Evolutionary conservation across 2,113 vertebrate genomes (phyloP), one percentile per base, ranked within the genome.

Genomic region (Vidua chalybeata): DNA sequence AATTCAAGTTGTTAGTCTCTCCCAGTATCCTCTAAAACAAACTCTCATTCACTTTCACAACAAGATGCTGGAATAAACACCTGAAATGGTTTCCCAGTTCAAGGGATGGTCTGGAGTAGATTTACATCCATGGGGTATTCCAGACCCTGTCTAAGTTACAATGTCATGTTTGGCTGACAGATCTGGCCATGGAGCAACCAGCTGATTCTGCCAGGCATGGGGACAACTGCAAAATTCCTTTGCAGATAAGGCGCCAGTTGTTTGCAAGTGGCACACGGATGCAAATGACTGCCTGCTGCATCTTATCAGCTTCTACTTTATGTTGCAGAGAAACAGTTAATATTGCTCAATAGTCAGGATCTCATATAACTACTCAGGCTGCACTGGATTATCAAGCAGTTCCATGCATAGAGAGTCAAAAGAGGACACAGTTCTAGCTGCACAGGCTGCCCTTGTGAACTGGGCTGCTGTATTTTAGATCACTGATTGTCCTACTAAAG

Each of bases 221-320:
- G 68, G 63, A 77, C 76, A 88, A 41, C 15, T 56, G 37, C 61
- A 66, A 62, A 66, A 86, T 66, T 81, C 20, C 41, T 92, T 68
- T 74, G 63, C 3, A 8, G 54, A 14, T 43, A 74, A 46, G 23
- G n/a, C 0, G 0, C 12, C 74, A 62, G 0, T 9, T 26, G 26
- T 30, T 45, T 87, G 66, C 71, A 89, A 89, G 61, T 37, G 67
- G 45, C 45, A 62, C 27, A n/a, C 8, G 51, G 64, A 52, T 87
- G 28, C 37, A 52, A 72, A 63, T 4, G 31, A 31, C 41, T 64
- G 30, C 52, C 55, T 64, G 35, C 62, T 88, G 72, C 54, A 27
- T 48, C 78, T 72, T 76, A 67, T 46, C 85, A 71, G 30, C 52
- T 79, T 90, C 66, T 75, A 6, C 62, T 62, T 84, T 9, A 27